A percentile compares a stretch with the other conserved stretches of the same genome.
These are phyloP conservation scores for Callipepla squamata DNA, from an alignment of 2,113 vertebrate species.

Conservation along the genomic window DNA sequence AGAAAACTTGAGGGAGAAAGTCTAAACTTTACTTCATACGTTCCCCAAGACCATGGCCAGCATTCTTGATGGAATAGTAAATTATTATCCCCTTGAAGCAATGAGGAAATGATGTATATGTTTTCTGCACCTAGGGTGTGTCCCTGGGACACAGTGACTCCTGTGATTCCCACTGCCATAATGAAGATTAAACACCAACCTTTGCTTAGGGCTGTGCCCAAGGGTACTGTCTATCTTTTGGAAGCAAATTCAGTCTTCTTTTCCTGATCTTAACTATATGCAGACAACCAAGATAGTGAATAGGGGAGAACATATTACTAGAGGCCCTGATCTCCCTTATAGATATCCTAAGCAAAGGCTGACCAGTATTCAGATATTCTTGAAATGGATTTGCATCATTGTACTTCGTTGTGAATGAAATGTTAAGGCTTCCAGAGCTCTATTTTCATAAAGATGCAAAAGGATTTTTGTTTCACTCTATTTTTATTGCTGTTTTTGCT, in stretches of 20 bases:
- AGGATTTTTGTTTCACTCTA: not conserved
- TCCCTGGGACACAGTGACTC: not conserved
- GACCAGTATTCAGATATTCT: not conserved
- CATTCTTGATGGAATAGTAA: not conserved
- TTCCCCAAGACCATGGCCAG: not conserved
- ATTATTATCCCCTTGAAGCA: constrained; percentile 53
- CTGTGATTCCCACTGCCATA: not conserved
- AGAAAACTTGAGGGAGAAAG: not conserved
- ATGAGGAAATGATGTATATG: constrained; percentile 20
- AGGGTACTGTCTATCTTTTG: not conserved
- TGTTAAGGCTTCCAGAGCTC: not conserved
- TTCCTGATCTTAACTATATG: not conserved
- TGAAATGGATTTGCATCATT: not conserved
- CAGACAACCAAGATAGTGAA: not conserved
- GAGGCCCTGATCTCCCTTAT: accelerated
- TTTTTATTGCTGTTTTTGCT: not conserved
- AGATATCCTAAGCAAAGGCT: not conserved
- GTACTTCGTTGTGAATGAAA: not conserved
- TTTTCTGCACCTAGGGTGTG: constrained; percentile 19
- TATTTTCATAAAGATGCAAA: not conserved
- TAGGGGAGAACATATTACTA: not conserved
- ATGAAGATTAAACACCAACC: constrained; percentile 38
- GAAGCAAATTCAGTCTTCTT: not conserved
- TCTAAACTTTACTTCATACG: not conserved
- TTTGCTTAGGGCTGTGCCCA: constrained; percentile 49